A percentile compares a stretch with the other conserved stretches of the same genome.
Evolutionary conservation across 2,888 invertebrate genomes (phyloP).

Genomic region (Adela reaumurella): DNA sequence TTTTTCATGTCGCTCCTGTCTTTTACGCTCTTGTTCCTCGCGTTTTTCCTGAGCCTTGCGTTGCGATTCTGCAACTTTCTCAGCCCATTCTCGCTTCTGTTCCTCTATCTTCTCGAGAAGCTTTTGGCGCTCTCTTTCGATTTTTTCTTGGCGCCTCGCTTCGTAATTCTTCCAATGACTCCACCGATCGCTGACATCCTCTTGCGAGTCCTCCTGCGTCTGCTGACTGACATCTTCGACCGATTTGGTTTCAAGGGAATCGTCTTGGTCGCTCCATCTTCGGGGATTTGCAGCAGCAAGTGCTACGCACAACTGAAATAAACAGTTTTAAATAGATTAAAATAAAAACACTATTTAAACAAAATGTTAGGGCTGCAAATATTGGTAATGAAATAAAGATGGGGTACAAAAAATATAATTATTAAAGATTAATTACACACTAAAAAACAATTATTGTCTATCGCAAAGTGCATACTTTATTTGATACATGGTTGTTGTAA

Average conservation of each 20-base stretch:
- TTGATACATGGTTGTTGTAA: too few species aligned
- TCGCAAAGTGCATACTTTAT: too few species aligned
- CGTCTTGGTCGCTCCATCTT: constrained; percentile 14
- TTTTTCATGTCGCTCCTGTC: constrained; percentile 14
- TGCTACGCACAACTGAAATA: constrained; percentile 36
- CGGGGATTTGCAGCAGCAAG: constrained; percentile 32
- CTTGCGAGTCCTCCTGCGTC: not conserved
- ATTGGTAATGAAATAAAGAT: too few species aligned
- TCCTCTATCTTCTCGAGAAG: constrained; percentile 18
- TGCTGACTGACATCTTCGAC: not conserved
- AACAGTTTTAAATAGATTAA: constrained; percentile 8
- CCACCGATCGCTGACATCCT: constrained; percentile 12
- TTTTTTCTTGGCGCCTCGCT: constrained; percentile 21
- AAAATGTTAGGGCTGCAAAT: not conserved
- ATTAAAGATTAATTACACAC: too few species aligned
- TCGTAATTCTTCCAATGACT: constrained; percentile 23
- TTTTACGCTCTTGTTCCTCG: constrained; percentile 15
- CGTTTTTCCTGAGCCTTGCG: constrained; percentile 11
- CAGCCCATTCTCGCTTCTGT: constrained; percentile 14
- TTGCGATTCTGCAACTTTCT: constrained; percentile 19
- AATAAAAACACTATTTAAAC: constrained; percentile 2
- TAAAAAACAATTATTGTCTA: too few species aligned
- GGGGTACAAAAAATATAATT: too few species aligned
- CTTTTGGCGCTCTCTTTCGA: constrained; percentile 22
- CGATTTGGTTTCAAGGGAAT: constrained; percentile 16